Percentiles rank a stretch among this genome's conserved stretches.
These are phyloP conservation scores for Aricia artaxerxes DNA, from an alignment of 2,888 invertebrate genomes.

Conservation along the genomic window DNA sequence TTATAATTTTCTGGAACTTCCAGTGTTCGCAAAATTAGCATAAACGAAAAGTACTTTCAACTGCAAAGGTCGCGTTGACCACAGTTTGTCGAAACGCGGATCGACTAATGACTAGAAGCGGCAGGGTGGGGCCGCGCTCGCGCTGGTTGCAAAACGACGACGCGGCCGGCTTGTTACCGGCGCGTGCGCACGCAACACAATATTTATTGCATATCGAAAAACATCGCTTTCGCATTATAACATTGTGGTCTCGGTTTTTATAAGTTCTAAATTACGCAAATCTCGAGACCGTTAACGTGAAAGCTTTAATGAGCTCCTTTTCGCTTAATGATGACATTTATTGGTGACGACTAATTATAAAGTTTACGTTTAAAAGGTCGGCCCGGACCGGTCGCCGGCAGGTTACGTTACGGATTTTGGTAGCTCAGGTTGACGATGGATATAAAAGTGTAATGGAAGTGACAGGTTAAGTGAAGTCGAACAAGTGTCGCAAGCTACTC, in stretches of 20 bases:
- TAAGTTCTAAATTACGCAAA: conserved; percentile 35
- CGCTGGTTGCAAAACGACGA: conserved; percentile 72
- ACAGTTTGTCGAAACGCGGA: conserved; percentile 31
- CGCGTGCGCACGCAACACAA: conserved; percentile 69
- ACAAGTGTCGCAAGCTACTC: not conserved
- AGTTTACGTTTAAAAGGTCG: conserved; percentile 44
- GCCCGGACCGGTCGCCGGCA: conserved; percentile 59
- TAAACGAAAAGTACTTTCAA: conserved; percentile 21
- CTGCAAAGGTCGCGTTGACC: conserved; percentile 22
- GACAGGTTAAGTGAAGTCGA: conserved; percentile 12
- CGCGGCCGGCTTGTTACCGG: conserved; percentile 72
- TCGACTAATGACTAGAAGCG: conserved; percentile 50
- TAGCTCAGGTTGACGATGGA: conserved; percentile 53
- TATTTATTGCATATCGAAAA: conserved; percentile 80
- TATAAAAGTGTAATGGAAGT: conserved; percentile 42
- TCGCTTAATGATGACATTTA: conserved; percentile 42
- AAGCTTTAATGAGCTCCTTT: conserved; percentile 42
- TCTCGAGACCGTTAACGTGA: conserved; percentile 38
- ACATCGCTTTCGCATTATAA: conserved; percentile 64
- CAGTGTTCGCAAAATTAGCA: conserved; percentile 14
- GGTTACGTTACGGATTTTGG: conserved; percentile 55
- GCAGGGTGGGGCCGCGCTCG: conserved; percentile 65
- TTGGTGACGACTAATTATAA: conserved; percentile 39
- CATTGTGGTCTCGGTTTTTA: conserved; percentile 50
- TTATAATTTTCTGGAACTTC: not conserved